Base-by-base conservation (phyloP, 2,888 invertebrate species). In the Catocala nupta region DNA sequence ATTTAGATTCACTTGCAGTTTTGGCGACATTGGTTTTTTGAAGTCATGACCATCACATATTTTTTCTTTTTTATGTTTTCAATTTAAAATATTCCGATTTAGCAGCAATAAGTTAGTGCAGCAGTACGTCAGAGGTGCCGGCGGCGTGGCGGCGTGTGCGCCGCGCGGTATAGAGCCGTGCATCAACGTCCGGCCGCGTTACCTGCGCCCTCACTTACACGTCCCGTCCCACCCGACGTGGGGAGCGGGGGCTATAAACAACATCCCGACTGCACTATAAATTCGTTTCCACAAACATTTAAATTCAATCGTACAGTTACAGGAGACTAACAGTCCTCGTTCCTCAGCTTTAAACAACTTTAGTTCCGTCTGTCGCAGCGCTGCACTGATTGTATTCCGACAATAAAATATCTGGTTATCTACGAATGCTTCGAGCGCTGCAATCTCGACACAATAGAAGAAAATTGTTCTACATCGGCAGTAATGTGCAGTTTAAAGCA, bases 221-320 rank as follows among this genome's bases (percentile, higher is more conserved):
- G 8, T 39, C 36, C 36, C 36, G 8, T 25, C 25, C 25, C 25
- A 25, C 25, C 8, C 5, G 44, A 33, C 25, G 45, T 5, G 12
- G 45, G 4, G 45, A 10, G 5, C 5, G 11, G 33, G 33, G 7
- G 33, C 59, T 44, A 55, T 59, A 73, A 73, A 73, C 56, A 63
- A 68, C 56, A 60, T 64, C 48, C 50, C 59, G 62, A 59, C 59
- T 59, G 50, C 48, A 58, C 61, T 54, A 67, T 64, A 73, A 72
- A 72, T 67, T 50, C 67, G 48, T 58, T 70, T 16, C 33, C 62
- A 59, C 73, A 67, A 60, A 73, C 55, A 70, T 64, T 70, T 73
- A 70, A 62, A 68, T 59, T 63, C 59, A 65, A 59, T 71, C 43
- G 56, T 36, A 56, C 11, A 58, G 36, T 25, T 54, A 49, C 42